Percentiles rank a stretch among this genome's conserved stretches.
phyloP scores from a whole-genome alignment of 1,140 invertebrate genomes.

The Pseudomyrmex sp. region DNA sequence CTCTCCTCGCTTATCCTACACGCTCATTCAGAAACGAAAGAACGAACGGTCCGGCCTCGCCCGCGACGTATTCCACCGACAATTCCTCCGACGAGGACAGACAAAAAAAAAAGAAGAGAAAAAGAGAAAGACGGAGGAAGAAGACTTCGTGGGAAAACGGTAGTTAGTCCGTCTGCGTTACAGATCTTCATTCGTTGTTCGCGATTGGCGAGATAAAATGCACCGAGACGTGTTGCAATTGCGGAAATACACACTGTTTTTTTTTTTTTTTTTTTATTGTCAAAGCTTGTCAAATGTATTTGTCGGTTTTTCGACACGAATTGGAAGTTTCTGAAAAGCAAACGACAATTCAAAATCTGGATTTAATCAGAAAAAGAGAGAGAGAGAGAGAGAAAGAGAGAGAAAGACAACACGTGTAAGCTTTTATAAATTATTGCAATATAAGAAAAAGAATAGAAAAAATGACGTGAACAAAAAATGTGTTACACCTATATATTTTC shows the following conservation, averaged over 20 bases:
- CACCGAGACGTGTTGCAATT: background rate
- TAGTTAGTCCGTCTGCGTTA: conserved; percentile 25
- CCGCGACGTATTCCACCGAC: conserved; percentile 60
- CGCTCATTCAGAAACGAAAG: conserved; percentile 69
- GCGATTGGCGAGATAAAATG: background rate
- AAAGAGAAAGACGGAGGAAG: conserved; percentile 39
- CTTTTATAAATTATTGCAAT: background rate
- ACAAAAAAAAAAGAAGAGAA: conserved; percentile 22
- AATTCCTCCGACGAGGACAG: conserved; percentile 35
- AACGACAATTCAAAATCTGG: background rate
- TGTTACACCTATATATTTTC: too few species aligned
- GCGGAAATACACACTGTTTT: background rate
- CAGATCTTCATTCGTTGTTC: conserved; percentile 64
- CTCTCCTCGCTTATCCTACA: conserved; percentile 65
- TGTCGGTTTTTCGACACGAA: background rate
- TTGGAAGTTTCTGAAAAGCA: background rate
- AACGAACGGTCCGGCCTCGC: conserved; percentile 71
- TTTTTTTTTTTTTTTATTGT: background rate
- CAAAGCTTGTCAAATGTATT: background rate
- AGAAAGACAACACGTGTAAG: background rate
- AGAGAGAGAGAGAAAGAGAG: too few species aligned
- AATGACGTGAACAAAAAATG: too few species aligned
- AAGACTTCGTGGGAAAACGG: conserved; percentile 70
- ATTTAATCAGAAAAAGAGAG: background rate
- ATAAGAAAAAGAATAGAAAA: background rate